These are phyloP conservation scores for Semicossyphus pulcher DNA, from an alignment of 2,113 vertebrate species.

Conservation along the genomic window DNA sequence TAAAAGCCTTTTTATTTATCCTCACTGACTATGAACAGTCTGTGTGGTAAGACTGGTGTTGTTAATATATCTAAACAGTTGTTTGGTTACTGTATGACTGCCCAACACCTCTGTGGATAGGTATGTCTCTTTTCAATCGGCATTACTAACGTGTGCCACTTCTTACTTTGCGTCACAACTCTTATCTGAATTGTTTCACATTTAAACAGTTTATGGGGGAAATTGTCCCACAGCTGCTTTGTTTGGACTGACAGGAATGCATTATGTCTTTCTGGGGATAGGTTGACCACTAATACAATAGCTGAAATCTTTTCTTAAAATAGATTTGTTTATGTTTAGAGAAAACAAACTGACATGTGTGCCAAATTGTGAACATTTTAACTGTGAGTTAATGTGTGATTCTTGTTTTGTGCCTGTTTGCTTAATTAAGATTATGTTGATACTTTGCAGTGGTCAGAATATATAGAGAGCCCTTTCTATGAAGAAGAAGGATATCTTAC, in stretches of 20 bases:
- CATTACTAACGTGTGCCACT: background rate
- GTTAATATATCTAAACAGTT: too few relatives aligned
- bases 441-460: background rate
- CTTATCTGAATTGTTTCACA: background rate
- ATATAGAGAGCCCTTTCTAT: constrained; percentile 15
- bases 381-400: constrained; percentile 33
- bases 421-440: background rate
- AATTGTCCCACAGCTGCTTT: background rate
- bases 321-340: constrained; percentile 22
- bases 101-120: background rate
- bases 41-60: background rate
- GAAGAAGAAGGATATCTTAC: background rate
- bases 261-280: background rate
- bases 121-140: background rate
- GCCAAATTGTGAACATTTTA: constrained; percentile 54
- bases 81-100: background rate
- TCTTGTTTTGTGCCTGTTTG: constrained; percentile 43
- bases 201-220: background rate
- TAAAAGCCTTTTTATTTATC: background rate
- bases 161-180: background rate
- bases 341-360: constrained; percentile 26
- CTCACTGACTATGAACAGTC: background rate
- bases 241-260: background rate
- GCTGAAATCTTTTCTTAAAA: background rate
- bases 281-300: constrained; percentile 32